These are phyloP conservation scores for Seriola aureovittata DNA, from an alignment of 2,113 vertebrate genomes.

Conservation along the genomic window DNA sequence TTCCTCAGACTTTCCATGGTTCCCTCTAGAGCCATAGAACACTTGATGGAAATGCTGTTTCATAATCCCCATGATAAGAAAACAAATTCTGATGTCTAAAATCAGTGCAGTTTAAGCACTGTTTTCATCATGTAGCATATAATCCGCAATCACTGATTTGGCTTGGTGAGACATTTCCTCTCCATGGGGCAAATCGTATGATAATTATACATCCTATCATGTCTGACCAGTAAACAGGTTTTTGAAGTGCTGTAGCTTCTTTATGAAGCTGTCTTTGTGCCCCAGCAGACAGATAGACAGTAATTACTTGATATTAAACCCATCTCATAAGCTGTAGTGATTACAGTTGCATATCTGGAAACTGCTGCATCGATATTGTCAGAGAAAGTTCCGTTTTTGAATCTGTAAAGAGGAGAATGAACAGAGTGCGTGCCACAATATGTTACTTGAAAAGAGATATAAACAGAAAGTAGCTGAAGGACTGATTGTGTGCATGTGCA, in stretches of 20 bases:
- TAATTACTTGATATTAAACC: constrained; percentile 70
- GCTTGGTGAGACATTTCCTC: constrained; percentile 48
- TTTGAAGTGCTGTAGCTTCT: constrained; percentile 50
- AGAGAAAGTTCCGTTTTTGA: constrained; percentile 13
- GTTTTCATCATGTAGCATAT: constrained; percentile 45
- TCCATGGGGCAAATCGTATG: constrained; percentile 46
- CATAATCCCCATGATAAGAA: constrained; percentile 46
- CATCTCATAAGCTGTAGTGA: constrained; percentile 50
- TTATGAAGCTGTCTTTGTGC: constrained; percentile 38
- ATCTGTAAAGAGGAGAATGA: constrained; percentile 6
- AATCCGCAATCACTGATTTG: constrained; percentile 56
- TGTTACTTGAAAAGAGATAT: not conserved
- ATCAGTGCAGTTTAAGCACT: constrained; percentile 43
- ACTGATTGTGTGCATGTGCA: not conserved
- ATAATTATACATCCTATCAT: constrained; percentile 61
- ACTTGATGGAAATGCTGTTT: constrained; percentile 46
- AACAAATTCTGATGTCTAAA: constrained; percentile 49
- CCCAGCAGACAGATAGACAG: constrained; percentile 61
- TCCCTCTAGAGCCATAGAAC: constrained; percentile 32
- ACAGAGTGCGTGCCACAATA: not conserved
- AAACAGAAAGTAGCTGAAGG: not conserved
- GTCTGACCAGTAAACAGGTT: constrained; percentile 66
- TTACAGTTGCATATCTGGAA: constrained; percentile 57
- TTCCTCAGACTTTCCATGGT: constrained; percentile 13
- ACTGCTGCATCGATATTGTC: constrained; percentile 32